These are phyloP conservation scores for Apostichopus japonicus DNA, from an alignment of 35 echinoderm and acorn worm genomes.

Conservation along the genomic window DNA sequence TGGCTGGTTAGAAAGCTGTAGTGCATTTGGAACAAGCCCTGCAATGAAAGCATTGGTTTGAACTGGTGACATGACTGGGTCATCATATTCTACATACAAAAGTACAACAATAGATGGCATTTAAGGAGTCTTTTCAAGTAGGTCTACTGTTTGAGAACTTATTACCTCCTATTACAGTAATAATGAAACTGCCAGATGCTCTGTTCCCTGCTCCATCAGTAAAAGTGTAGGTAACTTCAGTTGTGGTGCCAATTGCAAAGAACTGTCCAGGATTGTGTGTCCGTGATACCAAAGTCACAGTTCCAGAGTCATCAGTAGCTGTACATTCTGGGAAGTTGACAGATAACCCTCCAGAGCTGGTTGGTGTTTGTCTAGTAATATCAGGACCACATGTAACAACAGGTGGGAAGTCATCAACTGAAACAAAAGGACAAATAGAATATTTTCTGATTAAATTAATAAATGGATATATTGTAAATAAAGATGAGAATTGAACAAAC, in stretches of 20 bases:
- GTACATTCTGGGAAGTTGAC: slow-evolving; percentile 33
- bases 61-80: too few species aligned
- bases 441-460: not conserved
- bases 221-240: slow-evolving; percentile 73
- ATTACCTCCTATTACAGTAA: not conserved
- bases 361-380: slow-evolving; percentile 17
- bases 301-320: slow-evolving; percentile 40
- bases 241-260: slow-evolving; percentile 53
- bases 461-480: too few species aligned
- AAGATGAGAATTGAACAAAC: too few species aligned
- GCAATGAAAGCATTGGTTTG: too few species aligned
- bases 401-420: slow-evolving; percentile 47
- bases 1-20: not conserved
- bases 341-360: not conserved
- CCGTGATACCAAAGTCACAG: not conserved
- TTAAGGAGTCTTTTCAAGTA: too few species aligned
- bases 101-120: too few species aligned
- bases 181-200: not conserved
- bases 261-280: slow-evolving; percentile 60
- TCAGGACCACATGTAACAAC: slow-evolving; percentile 12
- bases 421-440: not conserved
- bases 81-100: too few species aligned
- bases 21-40: not conserved
- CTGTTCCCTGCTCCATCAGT: slow-evolving; percentile 65
- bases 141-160: too few species aligned